Evolutionary conservation across 2,797 vertebrate genomes (phyloP), one percentile per base, ranked within the genome.

Genomic region (Eulemur coronatus): DNA sequence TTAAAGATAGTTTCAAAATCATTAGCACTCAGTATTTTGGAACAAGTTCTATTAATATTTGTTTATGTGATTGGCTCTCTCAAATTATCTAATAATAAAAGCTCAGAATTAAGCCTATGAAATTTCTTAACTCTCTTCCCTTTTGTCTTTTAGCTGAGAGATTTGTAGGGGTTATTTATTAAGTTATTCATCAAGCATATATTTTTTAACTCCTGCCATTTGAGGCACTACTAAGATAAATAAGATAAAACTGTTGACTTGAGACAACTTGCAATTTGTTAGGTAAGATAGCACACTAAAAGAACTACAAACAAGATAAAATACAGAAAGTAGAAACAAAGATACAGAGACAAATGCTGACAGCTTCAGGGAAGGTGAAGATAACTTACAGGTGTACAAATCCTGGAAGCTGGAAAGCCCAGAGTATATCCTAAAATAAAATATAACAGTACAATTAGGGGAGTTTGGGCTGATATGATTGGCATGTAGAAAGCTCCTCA

Each of bases 1-100:
- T 93, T 72, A 87, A 91, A 91, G 17, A 95, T 24, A n/a, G 76
- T 75, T 96, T 84, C 43, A 55, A 79, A 94, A 35, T 80, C 24
- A 57, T 90, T 79, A 90, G 57, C 2, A 41, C 43, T 85, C 14
- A 57, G 26, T 80, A 43, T 72, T 85, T 76, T 38, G 50, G 26
- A 24, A 35, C 22, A 88, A 92, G 59, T 65, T 96, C n/a, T 86
- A 7, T 69, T 85, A 63, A 12, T 26, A 57, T 57, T 26, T 78
- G 33, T 79, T 92, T 59, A 33, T 43, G 24, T 89, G 67, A 70
- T 33, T 91, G 59, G 3, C 2, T 73, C 46, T 63, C 59, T 22
- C 14, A 33, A n/a, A 85, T 75, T 85, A 41, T 84, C 17, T 91
- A 57, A 57, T 50, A 67, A 63, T 41, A 72, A 46, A 79, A 78